These are phyloP conservation scores for Ceyx melanurus DNA, from an alignment of 2,113 vertebrate species.

Conservation along the genomic window DNA sequence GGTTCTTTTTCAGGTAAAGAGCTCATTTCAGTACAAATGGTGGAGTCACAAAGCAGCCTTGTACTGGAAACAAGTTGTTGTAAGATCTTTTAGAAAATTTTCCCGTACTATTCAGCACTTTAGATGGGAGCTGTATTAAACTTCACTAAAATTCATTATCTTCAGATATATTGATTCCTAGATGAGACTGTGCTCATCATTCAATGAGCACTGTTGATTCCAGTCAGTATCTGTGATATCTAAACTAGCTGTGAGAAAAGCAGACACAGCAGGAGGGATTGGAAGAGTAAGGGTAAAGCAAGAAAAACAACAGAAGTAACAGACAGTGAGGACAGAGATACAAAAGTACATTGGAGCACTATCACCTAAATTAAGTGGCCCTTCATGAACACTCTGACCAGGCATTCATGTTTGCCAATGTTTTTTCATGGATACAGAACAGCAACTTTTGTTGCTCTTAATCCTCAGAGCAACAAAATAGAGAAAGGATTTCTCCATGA, in stretches of 20 bases:
- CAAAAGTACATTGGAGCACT: not conserved
- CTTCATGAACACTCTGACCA: not conserved
- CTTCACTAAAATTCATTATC: not conserved
- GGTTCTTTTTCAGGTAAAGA: not conserved
- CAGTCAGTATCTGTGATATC: not conserved
- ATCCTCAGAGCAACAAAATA: not conserved
- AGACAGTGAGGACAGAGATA: not conserved
- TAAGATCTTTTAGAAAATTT: not conserved
- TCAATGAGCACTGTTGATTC: not conserved
- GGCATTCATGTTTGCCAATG: not conserved
- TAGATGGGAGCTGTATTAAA: not conserved
- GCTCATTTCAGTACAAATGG: not conserved
- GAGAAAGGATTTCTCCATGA: not conserved
- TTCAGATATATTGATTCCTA: not conserved
- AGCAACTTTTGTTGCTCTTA: not conserved
- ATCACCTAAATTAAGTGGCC: not conserved
- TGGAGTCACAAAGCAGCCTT: not conserved
- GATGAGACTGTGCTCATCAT: not conserved
- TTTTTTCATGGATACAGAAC: not conserved
- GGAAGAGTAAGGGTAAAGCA: not conserved
- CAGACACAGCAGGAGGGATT: not conserved
- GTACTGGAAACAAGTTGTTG: not conserved
- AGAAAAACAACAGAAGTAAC: not conserved
- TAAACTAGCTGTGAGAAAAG: not conserved
- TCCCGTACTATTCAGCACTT: not conserved